A percentile compares a stretch with the other conserved stretches of the same genome.
Conservation (phyloP, 2,888 invertebrate species). For the Cosmia pyralina region DNA sequence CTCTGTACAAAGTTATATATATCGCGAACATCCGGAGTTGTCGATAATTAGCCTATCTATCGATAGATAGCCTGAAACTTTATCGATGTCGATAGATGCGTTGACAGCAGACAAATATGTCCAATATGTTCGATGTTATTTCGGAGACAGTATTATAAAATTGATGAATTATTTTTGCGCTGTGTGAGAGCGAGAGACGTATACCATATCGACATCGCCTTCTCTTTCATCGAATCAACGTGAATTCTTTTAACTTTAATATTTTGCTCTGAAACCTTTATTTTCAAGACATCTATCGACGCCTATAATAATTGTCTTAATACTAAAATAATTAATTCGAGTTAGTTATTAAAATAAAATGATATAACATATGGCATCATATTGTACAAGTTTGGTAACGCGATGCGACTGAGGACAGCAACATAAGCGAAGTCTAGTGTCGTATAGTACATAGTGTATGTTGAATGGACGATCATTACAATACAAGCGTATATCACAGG, state of each 20-base stretch:
- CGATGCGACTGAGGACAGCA: constrained; percentile 55
- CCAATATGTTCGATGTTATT: constrained; percentile 3
- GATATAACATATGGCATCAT: constrained; percentile 58
- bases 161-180: constrained; percentile 12
- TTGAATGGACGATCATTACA: constrained; percentile 87
- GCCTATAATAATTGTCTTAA: constrained; percentile 52
- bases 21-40: constrained; percentile 51
- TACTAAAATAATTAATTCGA: constrained; percentile 61
- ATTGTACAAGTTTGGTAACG: constrained; percentile 64
- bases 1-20: constrained; percentile 47
- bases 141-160: not conserved
- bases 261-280: not conserved
- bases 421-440: constrained; percentile 67
- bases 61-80: constrained; percentile 44
- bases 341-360: constrained; percentile 57
- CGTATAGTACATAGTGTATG: constrained; percentile 73
- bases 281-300: constrained; percentile 50
- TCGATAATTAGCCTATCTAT: constrained; percentile 48
- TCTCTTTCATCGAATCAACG: constrained; percentile 22
- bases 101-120: constrained; percentile 14
- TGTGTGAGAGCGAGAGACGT: constrained; percentile 14
- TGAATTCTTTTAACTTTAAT: not conserved
- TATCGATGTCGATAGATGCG: constrained; percentile 60
- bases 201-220: constrained; percentile 28
- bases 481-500: constrained; percentile 89